Evolutionary conservation across 2,113 vertebrate genomes (phyloP), one percentile per base, ranked within the genome.

Genomic region (Phodopus roborovskii): DNA sequence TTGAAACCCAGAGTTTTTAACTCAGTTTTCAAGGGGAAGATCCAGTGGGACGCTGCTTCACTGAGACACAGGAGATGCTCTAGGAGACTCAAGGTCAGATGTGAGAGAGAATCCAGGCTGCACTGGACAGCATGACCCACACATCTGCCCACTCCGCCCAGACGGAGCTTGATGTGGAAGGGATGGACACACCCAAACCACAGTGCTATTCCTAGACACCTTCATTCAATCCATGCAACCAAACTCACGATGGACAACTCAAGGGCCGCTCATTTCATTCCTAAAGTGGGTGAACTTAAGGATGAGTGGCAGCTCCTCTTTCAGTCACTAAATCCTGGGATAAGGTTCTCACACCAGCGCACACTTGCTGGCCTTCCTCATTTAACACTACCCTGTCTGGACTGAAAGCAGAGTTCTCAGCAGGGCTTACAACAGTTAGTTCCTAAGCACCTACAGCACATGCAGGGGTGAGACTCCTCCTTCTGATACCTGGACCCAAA

Each of bases 401-500:
- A 92, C 88, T 91, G 92, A 66, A 93, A 85, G 77, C 95, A 90
- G 74, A 10, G 62, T 75, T 96, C 0, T n/a, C 68, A 66, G 74
- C 33, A 90, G 81, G 28, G 78, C 95, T 96, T 19, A 90, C 3
- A 7, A 77, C 39, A 79, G 98, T 98, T 98, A 99, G 98, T 97
- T 97, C 96, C 98, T 98, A 92, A 94, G 86, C 97, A 92, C 93
- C 94, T 97, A 86, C 7, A 77, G 97, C 98, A 92, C 97, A 98
- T 98, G 98, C 99, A 98, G 77, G 95, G 97, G 36, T 97, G 2
- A 97, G 92, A 45, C 92, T 97, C 95, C 97, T 96, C 97, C 95
- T 96, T 98, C 86, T 74, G 98, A 99, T 99, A 99, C 99, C 99
- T 99, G 99, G 99, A 99, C 99, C 99, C 99, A 99, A 99, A 99